phyloP scores from a whole-genome alignment of 2,797 vertebrate species.

The Gymnopithys bicolor region DNA sequence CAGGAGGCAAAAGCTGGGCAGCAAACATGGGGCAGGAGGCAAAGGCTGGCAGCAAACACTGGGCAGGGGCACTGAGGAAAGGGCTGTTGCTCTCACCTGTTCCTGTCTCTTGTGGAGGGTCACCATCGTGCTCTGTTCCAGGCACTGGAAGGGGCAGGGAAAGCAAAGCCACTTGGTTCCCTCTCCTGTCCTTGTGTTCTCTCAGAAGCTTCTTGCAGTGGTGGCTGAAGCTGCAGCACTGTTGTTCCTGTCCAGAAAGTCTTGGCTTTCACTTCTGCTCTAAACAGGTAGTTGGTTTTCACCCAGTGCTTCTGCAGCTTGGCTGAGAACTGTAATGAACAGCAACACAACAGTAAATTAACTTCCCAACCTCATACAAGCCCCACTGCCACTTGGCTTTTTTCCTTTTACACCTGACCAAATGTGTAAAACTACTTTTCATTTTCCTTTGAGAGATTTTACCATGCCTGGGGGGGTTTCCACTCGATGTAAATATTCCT shows the following conservation, averaged over 20 bases:
- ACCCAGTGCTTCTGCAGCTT: accelerated
- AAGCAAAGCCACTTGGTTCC: background rate
- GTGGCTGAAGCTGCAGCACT: background rate
- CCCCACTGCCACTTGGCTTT: background rate
- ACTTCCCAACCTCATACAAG: background rate
- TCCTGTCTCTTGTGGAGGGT: accelerated
- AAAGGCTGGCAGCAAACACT: background rate
- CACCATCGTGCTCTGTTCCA: accelerated
- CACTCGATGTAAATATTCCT: background rate
- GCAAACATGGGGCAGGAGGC: background rate
- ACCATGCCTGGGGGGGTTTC: accelerated
- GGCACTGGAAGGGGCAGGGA: background rate
- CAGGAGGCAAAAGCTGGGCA: background rate
- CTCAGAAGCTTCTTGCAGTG: background rate
- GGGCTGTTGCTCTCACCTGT: background rate
- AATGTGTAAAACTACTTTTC: background rate
- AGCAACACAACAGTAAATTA: background rate
- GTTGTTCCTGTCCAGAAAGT: background rate
- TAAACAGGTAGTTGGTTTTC: background rate
- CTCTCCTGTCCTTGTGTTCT: background rate
- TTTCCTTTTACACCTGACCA: background rate
- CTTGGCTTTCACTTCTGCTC: background rate
- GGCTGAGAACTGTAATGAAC: background rate
- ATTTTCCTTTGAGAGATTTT: background rate
- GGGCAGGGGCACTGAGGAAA: background rate